Conservation (phyloP, 2,113 vertebrate species). For the Lichenostomus cassidix region DNA sequence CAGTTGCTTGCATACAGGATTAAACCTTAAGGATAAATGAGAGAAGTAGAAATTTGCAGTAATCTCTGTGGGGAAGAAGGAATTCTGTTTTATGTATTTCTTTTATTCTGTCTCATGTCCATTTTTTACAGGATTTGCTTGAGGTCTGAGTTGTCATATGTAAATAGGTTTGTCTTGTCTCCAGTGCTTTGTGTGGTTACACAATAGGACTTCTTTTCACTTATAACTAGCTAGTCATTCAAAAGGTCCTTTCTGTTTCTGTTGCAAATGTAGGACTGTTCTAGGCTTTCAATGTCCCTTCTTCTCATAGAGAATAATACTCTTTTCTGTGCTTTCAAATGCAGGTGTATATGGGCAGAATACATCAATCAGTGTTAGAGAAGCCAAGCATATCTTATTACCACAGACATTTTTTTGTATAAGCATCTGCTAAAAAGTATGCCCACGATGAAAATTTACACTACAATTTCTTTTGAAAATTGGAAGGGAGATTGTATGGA, state of each 20-base stretch:
- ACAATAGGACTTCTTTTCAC: constrained; percentile 15
- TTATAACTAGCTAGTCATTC: constrained; percentile 3
- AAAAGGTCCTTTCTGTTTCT: constrained; percentile 42
- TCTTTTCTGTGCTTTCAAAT: background rate
- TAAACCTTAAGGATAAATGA: background rate
- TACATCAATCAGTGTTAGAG: background rate
- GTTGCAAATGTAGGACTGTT: constrained; percentile 1
- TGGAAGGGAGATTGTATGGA: background rate
- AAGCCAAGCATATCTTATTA: background rate
- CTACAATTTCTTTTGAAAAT: background rate
- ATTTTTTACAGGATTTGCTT: background rate
- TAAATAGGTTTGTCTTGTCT: constrained; percentile 30
- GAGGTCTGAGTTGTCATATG: constrained; percentile 13
- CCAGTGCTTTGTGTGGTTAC: constrained; percentile 5
- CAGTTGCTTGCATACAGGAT: background rate
- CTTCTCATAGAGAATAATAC: background rate
- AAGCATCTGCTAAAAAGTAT: background rate
- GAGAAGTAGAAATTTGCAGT: background rate
- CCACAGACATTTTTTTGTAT: background rate
- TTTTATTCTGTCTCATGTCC: background rate
- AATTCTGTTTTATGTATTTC: background rate
- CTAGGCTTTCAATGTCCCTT: background rate
- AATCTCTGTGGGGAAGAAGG: background rate
- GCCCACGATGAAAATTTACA: background rate
- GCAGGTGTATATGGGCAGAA: background rate